Base-by-base conservation (phyloP, 2,888 invertebrate genomes). In the Caradrina kadenii region DNA sequence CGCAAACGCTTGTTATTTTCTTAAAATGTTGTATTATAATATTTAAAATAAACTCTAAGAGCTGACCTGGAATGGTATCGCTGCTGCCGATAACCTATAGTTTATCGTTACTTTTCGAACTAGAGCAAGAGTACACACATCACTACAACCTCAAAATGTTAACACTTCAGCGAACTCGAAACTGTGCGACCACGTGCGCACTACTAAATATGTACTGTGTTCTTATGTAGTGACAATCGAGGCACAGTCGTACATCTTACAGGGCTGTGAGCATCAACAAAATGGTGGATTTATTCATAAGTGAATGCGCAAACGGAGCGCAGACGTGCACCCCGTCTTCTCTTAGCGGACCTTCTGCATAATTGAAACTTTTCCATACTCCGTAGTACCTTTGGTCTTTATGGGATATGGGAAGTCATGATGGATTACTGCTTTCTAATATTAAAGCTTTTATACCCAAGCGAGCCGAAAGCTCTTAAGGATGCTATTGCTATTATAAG, bases 271-370 rank as follows among this genome's bases (percentile, higher is more conserved):
- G 64, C 59, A 73, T 69, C 59, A 60, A 70, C 48, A 66, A 65
- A 65, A 67, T 65, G 62, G 55, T 48, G 63, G 53, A 80, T 63
- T 82, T 82, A 83, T 83, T 80, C 70, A 73, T 67, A 80, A 72
- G 62, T 67, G 60, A 74, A 77, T 48, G 68, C 62, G 60, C 69
- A 68, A 77, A 71, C 63, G 60, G 50, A 45, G 45, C 62, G n/a
- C 10, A 61, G 63, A 52, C 67, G 61, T 54, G 65, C 61, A 53
- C 31, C 26, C 52, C 48, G 19, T 63, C 59, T 69, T 61, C 69
- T 71, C 53, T 69, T 76, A 58, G 54, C 45, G 58, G 67, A 65
- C 68, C 62, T 65, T 64, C 64, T 80, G 54, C 70, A 82, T 83
- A 69, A 78, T 78, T 83, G 60, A 82, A 62, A 69, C 39, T 60